Percentiles rank a stretch among this genome's conserved stretches.
Evolutionary conservation across 2,113 vertebrate species (phyloP).

Genomic region (Odocoileus virginianus): DNA sequence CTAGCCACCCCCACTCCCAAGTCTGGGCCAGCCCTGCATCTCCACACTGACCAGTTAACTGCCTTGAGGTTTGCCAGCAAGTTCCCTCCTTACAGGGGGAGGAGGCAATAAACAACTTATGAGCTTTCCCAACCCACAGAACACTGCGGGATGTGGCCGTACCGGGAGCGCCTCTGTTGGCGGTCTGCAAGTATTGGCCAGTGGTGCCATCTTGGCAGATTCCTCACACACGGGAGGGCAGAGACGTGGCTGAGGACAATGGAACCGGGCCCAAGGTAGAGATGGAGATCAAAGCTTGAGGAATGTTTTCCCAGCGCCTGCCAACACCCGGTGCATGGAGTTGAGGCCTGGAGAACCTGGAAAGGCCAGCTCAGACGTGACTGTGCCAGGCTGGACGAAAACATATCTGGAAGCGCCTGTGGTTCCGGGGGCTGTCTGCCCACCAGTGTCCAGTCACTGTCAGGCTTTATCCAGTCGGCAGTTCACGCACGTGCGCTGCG

Average conservation of each 20-base stretch:
- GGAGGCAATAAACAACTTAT: not conserved
- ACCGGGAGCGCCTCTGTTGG: accelerated
- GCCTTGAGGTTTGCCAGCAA: not conserved
- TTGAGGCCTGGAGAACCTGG: not conserved
- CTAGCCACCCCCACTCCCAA: not conserved
- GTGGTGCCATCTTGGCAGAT: not conserved
- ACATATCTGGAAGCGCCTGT: not conserved
- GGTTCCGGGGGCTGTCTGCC: not conserved
- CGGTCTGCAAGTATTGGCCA: not conserved
- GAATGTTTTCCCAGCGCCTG: not conserved
- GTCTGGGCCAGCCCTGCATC: no score
- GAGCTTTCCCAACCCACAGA: not conserved
- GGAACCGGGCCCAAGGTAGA: not conserved
- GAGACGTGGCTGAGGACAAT: not conserved
- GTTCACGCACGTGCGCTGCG: not conserved
- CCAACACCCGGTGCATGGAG: not conserved
- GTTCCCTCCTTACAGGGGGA: not conserved
- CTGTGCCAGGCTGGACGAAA: not conserved
- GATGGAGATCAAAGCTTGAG: not conserved
- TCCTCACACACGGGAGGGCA: not conserved
- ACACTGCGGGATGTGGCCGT: no score
- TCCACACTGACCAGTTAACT: not conserved
- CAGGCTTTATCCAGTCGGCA: not conserved
- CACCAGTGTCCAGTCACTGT: accelerated
- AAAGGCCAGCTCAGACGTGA: not conserved